Evolutionary conservation across 2,888 invertebrate genomes (phyloP).

Genomic region (Cactoblastis cactorum): DNA sequence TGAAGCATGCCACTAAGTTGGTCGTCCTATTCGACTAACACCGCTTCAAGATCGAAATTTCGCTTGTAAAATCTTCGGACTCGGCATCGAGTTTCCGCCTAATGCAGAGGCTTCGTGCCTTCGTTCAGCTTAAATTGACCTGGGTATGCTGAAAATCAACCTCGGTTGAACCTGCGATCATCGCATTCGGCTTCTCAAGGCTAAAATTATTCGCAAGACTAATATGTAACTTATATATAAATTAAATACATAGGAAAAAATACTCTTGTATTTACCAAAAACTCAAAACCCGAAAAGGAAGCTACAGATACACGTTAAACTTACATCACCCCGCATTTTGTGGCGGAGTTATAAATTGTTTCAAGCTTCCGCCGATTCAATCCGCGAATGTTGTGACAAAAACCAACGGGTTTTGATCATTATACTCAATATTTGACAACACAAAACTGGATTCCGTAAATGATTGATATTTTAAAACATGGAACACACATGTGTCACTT

Average conservation of each 20-base stretch:
- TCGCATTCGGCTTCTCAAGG: conserved; percentile 34
- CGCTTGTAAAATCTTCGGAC: neutral
- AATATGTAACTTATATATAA: no score
- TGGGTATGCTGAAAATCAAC: conserved; percentile 46
- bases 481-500: no score
- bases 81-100: neutral
- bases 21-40: no score
- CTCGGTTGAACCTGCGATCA: conserved; percentile 40
- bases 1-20: no score
- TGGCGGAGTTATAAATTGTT: no score
- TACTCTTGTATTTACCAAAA: no score
- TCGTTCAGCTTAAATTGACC: conserved; percentile 21
- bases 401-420: neutral
- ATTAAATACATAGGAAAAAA: no score
- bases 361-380: conserved; percentile 44
- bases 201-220: no score
- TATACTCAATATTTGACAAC: neutral
- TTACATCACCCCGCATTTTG: no score
- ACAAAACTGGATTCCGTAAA: neutral
- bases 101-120: conserved; percentile 9
- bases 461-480: neutral
- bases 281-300: no score
- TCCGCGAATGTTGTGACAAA: conserved; percentile 2
- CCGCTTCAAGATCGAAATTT: neutral
- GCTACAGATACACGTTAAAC: no score